A percentile compares a stretch with the other conserved stretches of the same genome.
phyloP scores from a whole-genome alignment of 1,140 invertebrate species.

The Zaprionus camerounensis region DNA sequence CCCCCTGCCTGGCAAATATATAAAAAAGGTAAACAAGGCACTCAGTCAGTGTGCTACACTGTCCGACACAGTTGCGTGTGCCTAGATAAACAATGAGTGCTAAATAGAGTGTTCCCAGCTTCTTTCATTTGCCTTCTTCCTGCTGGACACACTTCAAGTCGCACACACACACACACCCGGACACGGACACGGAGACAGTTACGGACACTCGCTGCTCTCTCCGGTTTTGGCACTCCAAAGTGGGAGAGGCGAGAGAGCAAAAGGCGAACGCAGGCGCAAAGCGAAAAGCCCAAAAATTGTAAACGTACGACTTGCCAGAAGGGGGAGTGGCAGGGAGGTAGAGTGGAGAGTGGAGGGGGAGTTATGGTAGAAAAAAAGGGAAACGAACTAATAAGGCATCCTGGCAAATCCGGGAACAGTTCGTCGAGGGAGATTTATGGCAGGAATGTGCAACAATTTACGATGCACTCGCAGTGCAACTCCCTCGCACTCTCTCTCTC shows the following conservation, averaged over 20 bases:
- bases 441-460: constrained; percentile 75
- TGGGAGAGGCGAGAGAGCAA: constrained; percentile 39
- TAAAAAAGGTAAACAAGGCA: constrained; percentile 49
- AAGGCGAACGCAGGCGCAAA: constrained; percentile 57
- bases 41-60: constrained; percentile 31
- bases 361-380: background rate
- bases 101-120: constrained; percentile 29
- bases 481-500: background rate
- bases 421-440: constrained; percentile 37
- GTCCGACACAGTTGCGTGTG: constrained; percentile 23
- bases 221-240: constrained; percentile 55
- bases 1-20: constrained; percentile 18
- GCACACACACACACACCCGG: constrained; percentile 27
- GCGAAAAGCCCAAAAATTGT: constrained; percentile 5
- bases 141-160: constrained; percentile 7
- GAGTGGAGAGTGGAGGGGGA: too few species aligned
- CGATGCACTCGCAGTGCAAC: constrained; percentile 48
- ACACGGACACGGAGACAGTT: constrained; percentile 18
- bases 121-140: constrained; percentile 4
- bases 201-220: background rate
- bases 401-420: constrained; percentile 25
- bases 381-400: constrained; percentile 2
- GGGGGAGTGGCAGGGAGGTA: background rate
- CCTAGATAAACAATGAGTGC: constrained; percentile 33
- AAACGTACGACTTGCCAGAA: background rate